Percentiles rank a stretch among this genome's conserved stretches.
Evolutionary conservation across 2,797 vertebrate genomes (phyloP).

Genomic region (Melanotaenia trifasciata): DNA sequence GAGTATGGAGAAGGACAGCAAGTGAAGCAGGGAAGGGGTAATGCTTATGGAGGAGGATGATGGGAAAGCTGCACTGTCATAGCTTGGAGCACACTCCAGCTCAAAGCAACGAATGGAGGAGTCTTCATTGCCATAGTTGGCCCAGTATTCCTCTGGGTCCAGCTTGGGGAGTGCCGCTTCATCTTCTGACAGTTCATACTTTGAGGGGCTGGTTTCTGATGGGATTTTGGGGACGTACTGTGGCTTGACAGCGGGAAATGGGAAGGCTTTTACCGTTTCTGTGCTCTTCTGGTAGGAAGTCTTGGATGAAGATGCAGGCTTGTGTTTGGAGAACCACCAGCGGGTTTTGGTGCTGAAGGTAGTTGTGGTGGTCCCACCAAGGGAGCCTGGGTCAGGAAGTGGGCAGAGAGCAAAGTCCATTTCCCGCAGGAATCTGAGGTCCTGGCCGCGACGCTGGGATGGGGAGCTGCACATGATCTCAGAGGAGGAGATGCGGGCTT

Average conservation of each 20-base stretch:
- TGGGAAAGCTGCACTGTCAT: conserved; percentile 69
- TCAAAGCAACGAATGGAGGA: conserved; percentile 83
- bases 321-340: conserved; percentile 87
- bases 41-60: conserved; percentile 61
- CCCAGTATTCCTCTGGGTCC: conserved; percentile 90
- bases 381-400: conserved; percentile 84
- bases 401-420: conserved; percentile 91
- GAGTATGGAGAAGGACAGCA: conserved; percentile 69
- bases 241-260: conserved; percentile 72
- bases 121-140: conserved; percentile 89
- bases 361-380: conserved; percentile 85
- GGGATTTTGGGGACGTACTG: conserved; percentile 64
- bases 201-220: conserved; percentile 72
- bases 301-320: conserved; percentile 82
- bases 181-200: conserved; percentile 88
- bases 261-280: conserved; percentile 78
- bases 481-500: conserved; percentile 91
- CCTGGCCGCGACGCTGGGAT: conserved; percentile 86
- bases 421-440: conserved; percentile 90
- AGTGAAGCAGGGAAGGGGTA: conserved; percentile 54
- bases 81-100: conserved; percentile 80
- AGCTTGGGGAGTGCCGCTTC: conserved; percentile 88
- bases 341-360: conserved; percentile 83
- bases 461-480: conserved; percentile 89
- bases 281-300: conserved; percentile 78